These are phyloP conservation scores for Epiperipatus broadwayi DNA, from an alignment of 2,888 invertebrate genomes.

Conservation along the genomic window DNA sequence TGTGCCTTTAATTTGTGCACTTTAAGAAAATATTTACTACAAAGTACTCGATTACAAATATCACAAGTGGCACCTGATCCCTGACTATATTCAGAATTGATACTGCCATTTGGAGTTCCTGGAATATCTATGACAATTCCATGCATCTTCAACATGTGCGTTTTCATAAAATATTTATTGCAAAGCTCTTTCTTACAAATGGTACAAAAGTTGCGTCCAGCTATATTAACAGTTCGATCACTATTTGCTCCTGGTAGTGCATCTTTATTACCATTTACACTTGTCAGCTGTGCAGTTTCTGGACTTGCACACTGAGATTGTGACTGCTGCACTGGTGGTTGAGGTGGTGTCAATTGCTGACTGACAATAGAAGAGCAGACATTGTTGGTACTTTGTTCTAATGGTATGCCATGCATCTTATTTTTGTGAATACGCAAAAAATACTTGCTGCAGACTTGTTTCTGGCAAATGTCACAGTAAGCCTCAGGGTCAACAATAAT, in stretches of 20 bases:
- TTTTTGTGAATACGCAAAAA: constrained; percentile 77
- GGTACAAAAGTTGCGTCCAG: constrained; percentile 59
- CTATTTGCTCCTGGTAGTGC: not conserved
- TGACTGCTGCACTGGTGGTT: not conserved
- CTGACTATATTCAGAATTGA: constrained; percentile 34
- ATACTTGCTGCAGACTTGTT: constrained; percentile 81
- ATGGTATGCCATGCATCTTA: constrained; percentile 62
- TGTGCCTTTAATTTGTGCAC: constrained; percentile 97
- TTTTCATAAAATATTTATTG: constrained; percentile 99
- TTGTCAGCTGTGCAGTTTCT: not conserved
- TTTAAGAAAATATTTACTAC: constrained; percentile 89
- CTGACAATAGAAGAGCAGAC: too few relatives aligned
- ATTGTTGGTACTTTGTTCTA: too few relatives aligned
- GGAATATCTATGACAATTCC: constrained; percentile 80
- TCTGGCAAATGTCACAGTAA: constrained; percentile 80
- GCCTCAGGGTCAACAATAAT: constrained; percentile 44
- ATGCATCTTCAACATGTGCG: constrained; percentile 97
- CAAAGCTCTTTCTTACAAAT: constrained; percentile 96
- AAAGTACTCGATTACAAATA: constrained; percentile 92
- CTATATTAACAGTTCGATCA: not conserved
- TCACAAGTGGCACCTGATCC: constrained; percentile 65
- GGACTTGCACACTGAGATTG: not conserved
- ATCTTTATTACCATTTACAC: not conserved
- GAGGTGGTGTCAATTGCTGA: not conserved
- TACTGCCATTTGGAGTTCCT: constrained; percentile 41